phyloP scores from a whole-genome alignment of 2,888 invertebrate genomes.

The Morpho achilles region DNA sequence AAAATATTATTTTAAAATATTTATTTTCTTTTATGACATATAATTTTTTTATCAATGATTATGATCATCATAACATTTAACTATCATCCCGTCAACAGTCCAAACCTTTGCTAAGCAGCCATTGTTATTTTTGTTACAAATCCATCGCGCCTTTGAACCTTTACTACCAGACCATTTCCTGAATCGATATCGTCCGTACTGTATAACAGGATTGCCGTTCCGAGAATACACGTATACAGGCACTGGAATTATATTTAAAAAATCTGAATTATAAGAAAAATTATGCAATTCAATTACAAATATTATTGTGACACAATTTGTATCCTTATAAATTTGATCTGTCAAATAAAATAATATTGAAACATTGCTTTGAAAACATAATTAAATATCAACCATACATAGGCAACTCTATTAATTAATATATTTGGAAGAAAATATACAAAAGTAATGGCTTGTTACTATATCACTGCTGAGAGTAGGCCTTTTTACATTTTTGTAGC shows the following conservation, averaged over 20 bases:
- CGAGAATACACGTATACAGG: slow-evolving; percentile 30
- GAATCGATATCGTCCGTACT: slow-evolving; percentile 32
- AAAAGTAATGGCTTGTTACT: slow-evolving; percentile 3
- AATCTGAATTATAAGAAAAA: too few species aligned
- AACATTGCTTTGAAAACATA: too few species aligned
- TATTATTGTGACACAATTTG: too few species aligned
- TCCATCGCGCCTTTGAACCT: slow-evolving; percentile 30
- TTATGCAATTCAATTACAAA: too few species aligned
- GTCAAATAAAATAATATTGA: too few species aligned
- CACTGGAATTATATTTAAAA: slow-evolving; percentile 17
- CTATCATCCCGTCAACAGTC: slow-evolving; percentile 35
- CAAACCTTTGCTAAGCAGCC: slow-evolving; percentile 41
- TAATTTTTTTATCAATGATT: slow-evolving; percentile 21
- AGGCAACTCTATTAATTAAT: too few species aligned
- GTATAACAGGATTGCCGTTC: slow-evolving; percentile 34
- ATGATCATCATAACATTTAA: slow-evolving; percentile 27
- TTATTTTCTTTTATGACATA: neutral
- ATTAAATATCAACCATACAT: too few species aligned
- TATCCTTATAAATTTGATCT: too few species aligned
- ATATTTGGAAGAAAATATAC: neutral
- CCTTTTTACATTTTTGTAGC: neutral
- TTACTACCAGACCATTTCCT: slow-evolving; percentile 27
- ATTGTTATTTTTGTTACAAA: slow-evolving; percentile 25
- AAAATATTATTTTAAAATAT: neutral
- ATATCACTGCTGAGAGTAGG: slow-evolving; percentile 7